Conservation (phyloP, 2,888 invertebrate species). For the Petrolisthes cinctipes region DNA sequence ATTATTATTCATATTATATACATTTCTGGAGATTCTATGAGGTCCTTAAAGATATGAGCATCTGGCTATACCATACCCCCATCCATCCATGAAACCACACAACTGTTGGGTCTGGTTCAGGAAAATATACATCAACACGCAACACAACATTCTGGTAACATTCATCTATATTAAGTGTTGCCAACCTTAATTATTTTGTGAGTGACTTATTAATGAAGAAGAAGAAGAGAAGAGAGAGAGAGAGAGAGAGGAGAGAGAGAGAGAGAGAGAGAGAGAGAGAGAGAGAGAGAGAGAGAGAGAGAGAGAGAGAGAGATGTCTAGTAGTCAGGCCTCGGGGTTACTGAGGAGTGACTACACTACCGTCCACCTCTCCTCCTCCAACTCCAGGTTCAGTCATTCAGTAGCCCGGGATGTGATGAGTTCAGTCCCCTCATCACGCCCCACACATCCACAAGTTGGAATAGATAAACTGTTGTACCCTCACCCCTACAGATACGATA, state of each 20-base stretch:
- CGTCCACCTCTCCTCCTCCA: background rate
- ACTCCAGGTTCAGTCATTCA: background rate
- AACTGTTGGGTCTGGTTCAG: too few species aligned
- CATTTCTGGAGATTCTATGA: too few species aligned
- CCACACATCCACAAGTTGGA: background rate
- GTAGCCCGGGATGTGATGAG: background rate
- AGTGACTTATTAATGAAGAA: too few species aligned
- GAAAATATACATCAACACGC: too few species aligned
- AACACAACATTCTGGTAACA: too few species aligned
- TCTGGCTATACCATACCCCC: too few species aligned
- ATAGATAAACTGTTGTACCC: background rate
- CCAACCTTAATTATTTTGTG: too few species aligned
- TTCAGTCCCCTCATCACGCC: background rate
- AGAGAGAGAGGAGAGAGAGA: background rate
- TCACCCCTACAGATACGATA: background rate
- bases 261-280: background rate
- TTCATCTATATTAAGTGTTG: too few species aligned
- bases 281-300: background rate
- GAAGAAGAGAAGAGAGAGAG: background rate
- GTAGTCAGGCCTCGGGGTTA: background rate
- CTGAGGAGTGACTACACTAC: background rate
- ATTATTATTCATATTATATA: too few species aligned
- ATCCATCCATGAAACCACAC: too few species aligned
- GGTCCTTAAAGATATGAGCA: too few species aligned
- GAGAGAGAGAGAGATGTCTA: background rate